phyloP scores from a whole-genome alignment of 2,888 invertebrate species.

The Acleris laterana region DNA sequence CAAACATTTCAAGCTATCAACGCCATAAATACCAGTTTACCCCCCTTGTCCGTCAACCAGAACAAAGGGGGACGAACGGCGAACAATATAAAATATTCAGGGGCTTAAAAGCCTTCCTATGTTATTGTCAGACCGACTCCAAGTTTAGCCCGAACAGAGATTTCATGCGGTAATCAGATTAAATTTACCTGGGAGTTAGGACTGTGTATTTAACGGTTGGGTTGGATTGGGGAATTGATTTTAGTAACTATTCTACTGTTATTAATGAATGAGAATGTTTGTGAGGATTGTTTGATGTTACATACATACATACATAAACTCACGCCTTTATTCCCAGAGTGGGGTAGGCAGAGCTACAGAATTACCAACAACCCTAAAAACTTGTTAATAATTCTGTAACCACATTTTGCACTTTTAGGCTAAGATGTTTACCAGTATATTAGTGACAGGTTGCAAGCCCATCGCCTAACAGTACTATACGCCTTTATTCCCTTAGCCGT shows the following conservation, averaged over 20 bases:
- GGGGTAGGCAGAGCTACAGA: no score
- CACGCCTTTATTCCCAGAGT: no score
- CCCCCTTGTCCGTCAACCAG: conserved; percentile 30
- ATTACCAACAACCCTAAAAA: no score
- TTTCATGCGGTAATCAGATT: conserved; percentile 19
- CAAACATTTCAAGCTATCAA: background rate
- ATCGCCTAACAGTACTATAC: no score
- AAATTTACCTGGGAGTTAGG: conserved; percentile 18
- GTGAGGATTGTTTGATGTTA: no score
- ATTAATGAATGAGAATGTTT: no score
- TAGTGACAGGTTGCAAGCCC: no score
- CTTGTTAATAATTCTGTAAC: no score
- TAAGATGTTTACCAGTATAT: no score
- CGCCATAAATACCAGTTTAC: conserved; percentile 8
- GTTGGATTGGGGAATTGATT: background rate
- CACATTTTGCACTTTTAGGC: no score
- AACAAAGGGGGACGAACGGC: conserved; percentile 7
- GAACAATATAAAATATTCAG: conserved; percentile 47
- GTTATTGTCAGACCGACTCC: conserved; percentile 40
- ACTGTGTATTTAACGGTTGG: background rate
- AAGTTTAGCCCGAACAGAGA: conserved; percentile 20
- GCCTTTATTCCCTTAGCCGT: no score
- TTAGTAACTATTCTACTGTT: background rate
- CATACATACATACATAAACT: no score
- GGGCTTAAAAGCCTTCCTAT: conserved; percentile 45